phyloP scores from a whole-genome alignment of 2,113 vertebrate species.

The Anarhynchus alexandrinus region DNA sequence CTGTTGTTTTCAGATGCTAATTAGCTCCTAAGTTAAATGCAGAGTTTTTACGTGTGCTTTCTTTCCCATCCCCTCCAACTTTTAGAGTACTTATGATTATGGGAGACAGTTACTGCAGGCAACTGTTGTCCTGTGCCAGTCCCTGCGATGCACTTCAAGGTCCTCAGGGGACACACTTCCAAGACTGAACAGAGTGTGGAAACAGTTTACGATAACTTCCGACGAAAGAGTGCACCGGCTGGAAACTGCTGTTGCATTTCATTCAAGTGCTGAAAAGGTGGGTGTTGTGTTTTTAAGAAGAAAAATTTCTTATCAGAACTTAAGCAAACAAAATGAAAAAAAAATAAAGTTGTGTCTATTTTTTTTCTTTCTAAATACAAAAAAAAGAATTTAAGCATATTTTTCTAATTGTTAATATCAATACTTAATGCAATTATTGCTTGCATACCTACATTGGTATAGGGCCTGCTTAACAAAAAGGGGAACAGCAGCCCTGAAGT shows the following conservation, averaged over 20 bases:
- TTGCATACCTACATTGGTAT: not conserved
- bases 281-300: not conserved
- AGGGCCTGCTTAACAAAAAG: not conserved
- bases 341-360: not conserved
- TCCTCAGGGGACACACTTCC: conserved; percentile 96
- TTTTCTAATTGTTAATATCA: not conserved
- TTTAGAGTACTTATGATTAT: conserved; percentile 96
- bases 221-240: conserved; percentile 91
- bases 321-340: not conserved
- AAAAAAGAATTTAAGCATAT: not conserved
- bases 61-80: not conserved
- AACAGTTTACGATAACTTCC: conserved; percentile 91
- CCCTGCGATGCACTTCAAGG: conserved; percentile 91
- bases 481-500: not conserved
- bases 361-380: not conserved
- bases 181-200: conserved; percentile 94
- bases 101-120: conserved; percentile 96
- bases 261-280: conserved; percentile 89
- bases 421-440: not conserved
- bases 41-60: not conserved
- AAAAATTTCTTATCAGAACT: not conserved
- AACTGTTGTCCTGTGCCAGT: conserved; percentile 95
- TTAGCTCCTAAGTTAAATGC: not conserved
- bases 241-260: conserved; percentile 89
- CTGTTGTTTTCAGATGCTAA: not conserved